Evolutionary conservation across 2,797 vertebrate species (phyloP), one percentile per base, ranked within the genome.

Genomic region (Capromys pilorides): DNA sequence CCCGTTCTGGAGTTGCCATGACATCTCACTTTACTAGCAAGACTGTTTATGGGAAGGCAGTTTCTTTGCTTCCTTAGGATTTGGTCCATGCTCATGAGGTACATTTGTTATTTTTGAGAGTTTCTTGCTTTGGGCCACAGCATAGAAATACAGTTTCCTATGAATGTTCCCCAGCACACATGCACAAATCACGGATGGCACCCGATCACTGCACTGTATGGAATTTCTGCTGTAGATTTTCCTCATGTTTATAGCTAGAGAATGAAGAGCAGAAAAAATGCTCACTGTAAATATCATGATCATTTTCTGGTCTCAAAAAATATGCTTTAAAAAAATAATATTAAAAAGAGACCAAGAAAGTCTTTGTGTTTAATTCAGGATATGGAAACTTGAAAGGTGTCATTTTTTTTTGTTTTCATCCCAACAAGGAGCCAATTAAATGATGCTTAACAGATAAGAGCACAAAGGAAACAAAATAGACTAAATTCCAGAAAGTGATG

Each of bases 251-350:
- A 92, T 33, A 95, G 61, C 88, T 93, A 95, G 62, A 66, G 81
- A 86, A 96, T 83, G 94, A 95, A 97, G 71, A 95, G 92, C 97
- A 90, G 89, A 97, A 97, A 97, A n/a, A n/a, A n/a, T n/a, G 94
- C 93, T 90, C 94, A 92, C 92, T 93, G 49, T 93, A 97, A 97
- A 97, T 97, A 96, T 94, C 94, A 93, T 89, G 90, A n/a, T 86
- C 83, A 96, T 86, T 96, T 97, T 93, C 84, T 49, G 80, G 45
- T 83, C 84, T 95, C 94, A 96, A 91, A 81, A 71, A 61, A 18
- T 26, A 85, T 2, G 54, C 22, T 81, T 91, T 59, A 22, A 18
- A 6, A 31, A 66, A 67, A 69, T 67, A n/a, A 49, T 51, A 87
- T 57, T 88, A 5, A 88, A 84, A 94, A 92, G 19, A 3, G 9